Evolutionary conservation across 35 echinoderm and acorn worm genomes (phyloP).

Genomic region (Strongylocentrotus purpuratus): DNA sequence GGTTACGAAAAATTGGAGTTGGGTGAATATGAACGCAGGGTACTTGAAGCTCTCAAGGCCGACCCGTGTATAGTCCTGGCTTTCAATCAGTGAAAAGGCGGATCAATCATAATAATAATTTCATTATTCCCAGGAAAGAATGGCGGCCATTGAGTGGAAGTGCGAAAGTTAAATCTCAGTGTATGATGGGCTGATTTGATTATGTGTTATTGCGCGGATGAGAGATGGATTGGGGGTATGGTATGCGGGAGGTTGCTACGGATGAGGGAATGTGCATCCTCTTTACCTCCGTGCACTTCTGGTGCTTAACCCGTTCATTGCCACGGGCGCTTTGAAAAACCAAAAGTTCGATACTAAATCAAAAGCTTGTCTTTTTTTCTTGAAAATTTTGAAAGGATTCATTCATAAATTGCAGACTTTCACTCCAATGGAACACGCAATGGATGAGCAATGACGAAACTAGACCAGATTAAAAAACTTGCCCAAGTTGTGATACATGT

Average conservation of each 20-base stretch:
- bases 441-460: no score
- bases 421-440: no score
- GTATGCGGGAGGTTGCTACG: neutral
- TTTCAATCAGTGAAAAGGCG: neutral
- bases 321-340: neutral
- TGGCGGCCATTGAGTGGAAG: neutral
- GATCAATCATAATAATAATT: conserved; percentile 20
- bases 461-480: neutral
- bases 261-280: neutral
- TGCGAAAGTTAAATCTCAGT: neutral
- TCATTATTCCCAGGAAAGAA: neutral
- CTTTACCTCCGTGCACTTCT: neutral
- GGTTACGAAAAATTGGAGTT: neutral
- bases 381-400: no score
- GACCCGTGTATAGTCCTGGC: neutral
- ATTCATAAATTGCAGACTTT: no score
- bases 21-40: neutral
- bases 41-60: neutral
- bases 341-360: no score
- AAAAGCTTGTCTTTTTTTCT: no score
- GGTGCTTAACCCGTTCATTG: neutral
- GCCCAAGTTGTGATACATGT: neutral
- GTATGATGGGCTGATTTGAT: neutral
- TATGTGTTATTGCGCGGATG: neutral
- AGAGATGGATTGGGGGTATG: neutral